A percentile compares a stretch with the other conserved stretches of the same genome.
phyloP scores from a whole-genome alignment of 2,113 vertebrate species.

The Ivindomyrus marchei region DNA sequence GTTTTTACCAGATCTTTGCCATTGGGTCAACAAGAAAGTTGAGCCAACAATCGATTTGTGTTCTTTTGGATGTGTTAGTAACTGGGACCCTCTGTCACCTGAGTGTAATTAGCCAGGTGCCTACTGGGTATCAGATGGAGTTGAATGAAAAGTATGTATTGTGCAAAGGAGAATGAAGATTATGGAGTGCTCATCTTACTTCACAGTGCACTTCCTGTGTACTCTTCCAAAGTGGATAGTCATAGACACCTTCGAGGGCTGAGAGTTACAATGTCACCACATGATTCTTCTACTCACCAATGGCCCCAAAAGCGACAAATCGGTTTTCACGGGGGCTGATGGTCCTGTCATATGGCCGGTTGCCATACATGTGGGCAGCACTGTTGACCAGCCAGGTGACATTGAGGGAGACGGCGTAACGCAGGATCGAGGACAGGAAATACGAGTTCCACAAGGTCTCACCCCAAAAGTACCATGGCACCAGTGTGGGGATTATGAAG shows the following conservation, averaged over 20 bases:
- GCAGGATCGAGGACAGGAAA: conserved; percentile 67
- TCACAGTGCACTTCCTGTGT: background rate
- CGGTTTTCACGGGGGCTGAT: conserved; percentile 69
- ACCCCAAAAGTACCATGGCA: conserved; percentile 69
- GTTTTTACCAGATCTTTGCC: background rate
- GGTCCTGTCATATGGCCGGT: conserved; percentile 62
- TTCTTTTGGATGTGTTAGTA: background rate
- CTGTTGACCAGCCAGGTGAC: conserved; percentile 72
- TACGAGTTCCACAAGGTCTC: conserved; percentile 73
- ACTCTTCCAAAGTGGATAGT: background rate
- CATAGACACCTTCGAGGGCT: background rate
- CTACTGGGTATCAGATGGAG: background rate
- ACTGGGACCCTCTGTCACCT: background rate
- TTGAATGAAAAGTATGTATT: background rate
- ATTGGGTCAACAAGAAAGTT: background rate
- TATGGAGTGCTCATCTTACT: background rate
- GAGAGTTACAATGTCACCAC: background rate
- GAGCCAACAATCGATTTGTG: background rate
- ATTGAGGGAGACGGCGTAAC: conserved; percentile 66
- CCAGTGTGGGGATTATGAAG: conserved; percentile 58
- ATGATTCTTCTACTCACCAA: conserved; percentile 47
- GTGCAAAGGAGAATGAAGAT: background rate
- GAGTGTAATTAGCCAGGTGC: background rate
- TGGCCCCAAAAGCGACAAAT: conserved; percentile 61
- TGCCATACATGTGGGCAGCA: conserved; percentile 68